Evolutionary conservation across 2,113 vertebrate genomes (phyloP), one percentile per base, ranked within the genome.

Genomic region (Eleginops maclovinus): DNA sequence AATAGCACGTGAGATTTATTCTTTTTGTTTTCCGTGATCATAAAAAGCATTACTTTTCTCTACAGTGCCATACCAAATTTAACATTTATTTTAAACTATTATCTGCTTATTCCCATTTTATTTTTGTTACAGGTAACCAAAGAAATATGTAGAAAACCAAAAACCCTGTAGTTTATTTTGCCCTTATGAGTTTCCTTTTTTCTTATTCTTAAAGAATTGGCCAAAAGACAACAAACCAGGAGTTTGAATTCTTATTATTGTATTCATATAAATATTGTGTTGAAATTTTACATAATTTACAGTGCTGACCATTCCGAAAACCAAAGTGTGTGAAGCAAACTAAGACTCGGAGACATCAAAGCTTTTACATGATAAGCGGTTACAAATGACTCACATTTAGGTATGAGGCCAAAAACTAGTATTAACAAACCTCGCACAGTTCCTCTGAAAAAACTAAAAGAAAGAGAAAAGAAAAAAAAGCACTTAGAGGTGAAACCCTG

Each of bases 111-210:
- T 90, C 93, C 93, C 74, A 51, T 94, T 93, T 93, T 93, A 78
- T 91, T 95, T 95, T 95, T 84, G 94, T 95, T 95, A 95, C 95
- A 95, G 95, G 94, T 95, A 92, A 95, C 95, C 95, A 95, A 95
- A 95, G 95, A 95, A 93, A 94, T 90, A 82, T 83, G 93, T 95
- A 95, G 94, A 93, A 94, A 95, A 95, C 95, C 95, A 95, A 95
- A 95, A 95, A 95, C 88, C 92, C 91, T 92, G 90, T 91, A 84
- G 79, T 89, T 93, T 88, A 84, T 88, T 91, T 92, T 75, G 60
- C 73, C 86, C 78, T 77, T 85, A 82, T 82, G 24, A 75, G 21
- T 72, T 87, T 72, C 22, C 51, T 14, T 68, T 64, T 60, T 41
- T 67, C 61, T 86, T 83, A 47, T 85, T 88, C 61, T 69, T 83